These are phyloP conservation scores for Drosophila algonquin DNA, from an alignment of 2,888 invertebrate species.

Conservation along the genomic window DNA sequence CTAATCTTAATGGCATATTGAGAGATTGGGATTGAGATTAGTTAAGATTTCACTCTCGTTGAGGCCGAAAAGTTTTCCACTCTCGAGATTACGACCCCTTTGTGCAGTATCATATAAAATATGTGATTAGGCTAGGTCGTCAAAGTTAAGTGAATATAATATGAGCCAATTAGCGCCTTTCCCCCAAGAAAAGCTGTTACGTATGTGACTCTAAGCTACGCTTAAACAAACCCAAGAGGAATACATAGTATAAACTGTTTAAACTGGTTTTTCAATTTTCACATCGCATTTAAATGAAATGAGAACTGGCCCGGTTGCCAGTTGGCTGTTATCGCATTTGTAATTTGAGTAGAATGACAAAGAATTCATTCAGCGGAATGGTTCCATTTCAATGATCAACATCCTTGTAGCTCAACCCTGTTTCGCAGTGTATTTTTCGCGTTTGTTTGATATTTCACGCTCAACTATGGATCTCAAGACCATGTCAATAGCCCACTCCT, in stretches of 20 bases:
- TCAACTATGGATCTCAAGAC: neutral
- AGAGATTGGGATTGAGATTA: constrained; percentile 8
- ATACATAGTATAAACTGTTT: neutral
- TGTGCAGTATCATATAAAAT: neutral
- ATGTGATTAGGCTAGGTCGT: constrained; percentile 4
- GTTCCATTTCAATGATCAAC: neutral
- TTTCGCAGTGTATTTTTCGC: constrained; percentile 13
- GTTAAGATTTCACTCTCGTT: neutral
- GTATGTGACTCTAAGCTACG: neutral
- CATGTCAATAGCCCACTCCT: constrained; percentile 4
- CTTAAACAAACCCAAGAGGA: too few relatives aligned
- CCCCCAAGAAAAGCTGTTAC: constrained; percentile 1
- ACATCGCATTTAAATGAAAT: neutral
- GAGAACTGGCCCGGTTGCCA: neutral
- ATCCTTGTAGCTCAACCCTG: neutral
- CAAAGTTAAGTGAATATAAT: neutral
- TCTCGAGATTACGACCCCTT: neutral
- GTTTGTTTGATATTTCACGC: constrained; percentile 5
- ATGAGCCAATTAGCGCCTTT: constrained; percentile 16
- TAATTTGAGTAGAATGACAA: neutral
- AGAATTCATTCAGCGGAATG: neutral
- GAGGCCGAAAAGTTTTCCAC: constrained; percentile 5
- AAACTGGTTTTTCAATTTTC: neutral
- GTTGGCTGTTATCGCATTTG: neutral
- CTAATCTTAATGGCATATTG: constrained; percentile 3